phyloP scores from a whole-genome alignment of 2,888 invertebrate genomes.

The Plagodis dolabraria region DNA sequence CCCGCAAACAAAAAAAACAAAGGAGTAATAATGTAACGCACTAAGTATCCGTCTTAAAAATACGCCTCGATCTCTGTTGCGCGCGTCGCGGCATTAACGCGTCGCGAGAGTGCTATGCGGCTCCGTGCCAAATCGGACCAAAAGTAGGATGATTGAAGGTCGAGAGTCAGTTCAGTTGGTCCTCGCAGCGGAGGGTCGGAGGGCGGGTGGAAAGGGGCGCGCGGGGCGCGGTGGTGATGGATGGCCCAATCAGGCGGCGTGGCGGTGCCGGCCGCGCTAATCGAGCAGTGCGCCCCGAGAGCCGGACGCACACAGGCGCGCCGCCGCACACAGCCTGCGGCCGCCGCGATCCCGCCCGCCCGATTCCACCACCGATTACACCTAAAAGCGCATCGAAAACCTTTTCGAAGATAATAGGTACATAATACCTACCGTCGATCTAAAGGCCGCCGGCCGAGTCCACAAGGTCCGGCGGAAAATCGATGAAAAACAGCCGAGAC shows the following conservation, averaged over 20 bases:
- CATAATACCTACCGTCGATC: constrained; percentile 52
- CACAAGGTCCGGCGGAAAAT: constrained; percentile 62
- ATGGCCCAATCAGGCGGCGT: constrained; percentile 85
- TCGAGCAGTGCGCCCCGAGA: constrained; percentile 78
- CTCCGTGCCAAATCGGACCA: constrained; percentile 42
- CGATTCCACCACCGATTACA: constrained; percentile 54
- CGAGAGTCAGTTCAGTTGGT: constrained; percentile 52
- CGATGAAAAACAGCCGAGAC: constrained; percentile 74
- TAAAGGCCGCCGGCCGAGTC: constrained; percentile 19
- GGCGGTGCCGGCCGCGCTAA: constrained; percentile 80
- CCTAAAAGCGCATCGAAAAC: constrained; percentile 70
- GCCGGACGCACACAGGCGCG: constrained; percentile 68
- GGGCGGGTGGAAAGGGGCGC: constrained; percentile 68
- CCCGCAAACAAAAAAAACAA: constrained; percentile 69
- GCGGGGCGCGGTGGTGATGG: constrained; percentile 76
- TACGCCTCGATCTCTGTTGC: constrained; percentile 77
- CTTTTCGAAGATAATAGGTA: constrained; percentile 63
- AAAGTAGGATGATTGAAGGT: constrained; percentile 42
- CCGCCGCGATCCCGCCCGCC: constrained; percentile 40
- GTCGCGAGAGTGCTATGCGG: constrained; percentile 42
- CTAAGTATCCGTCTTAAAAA: constrained; percentile 83
- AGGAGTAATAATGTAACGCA: constrained; percentile 82
- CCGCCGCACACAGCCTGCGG: constrained; percentile 41
- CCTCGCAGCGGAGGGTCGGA: constrained; percentile 57
- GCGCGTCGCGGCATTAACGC: constrained; percentile 76